Evolutionary conservation across 2,797 vertebrate genomes (phyloP).

Genomic region (Siniperca scherzeri): DNA sequence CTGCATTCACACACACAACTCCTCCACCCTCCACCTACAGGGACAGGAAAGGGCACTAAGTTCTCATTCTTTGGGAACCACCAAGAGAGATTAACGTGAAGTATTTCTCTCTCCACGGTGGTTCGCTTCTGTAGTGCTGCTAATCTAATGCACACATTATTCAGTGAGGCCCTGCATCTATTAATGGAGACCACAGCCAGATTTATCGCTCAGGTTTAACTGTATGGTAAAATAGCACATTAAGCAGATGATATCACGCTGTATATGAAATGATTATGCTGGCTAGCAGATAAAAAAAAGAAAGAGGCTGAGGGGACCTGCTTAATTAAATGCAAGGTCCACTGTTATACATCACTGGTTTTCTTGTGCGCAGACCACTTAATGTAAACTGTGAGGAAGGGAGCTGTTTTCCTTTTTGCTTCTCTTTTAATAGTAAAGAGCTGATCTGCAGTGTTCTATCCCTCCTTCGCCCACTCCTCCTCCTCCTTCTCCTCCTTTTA

Average conservation of each 20-base stretch:
- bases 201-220: conserved; percentile 88
- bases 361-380: conserved; percentile 74
- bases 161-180: conserved; percentile 80
- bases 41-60: conserved; percentile 54
- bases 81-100: conserved; percentile 77
- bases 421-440: conserved; percentile 70
- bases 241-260: conserved; percentile 87
- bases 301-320: conserved; percentile 64
- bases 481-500: conserved; percentile 6
- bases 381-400: conserved; percentile 72
- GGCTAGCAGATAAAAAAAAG: conserved; percentile 75
- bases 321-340: conserved; percentile 86
- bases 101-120: conserved; percentile 77
- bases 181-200: conserved; percentile 81
- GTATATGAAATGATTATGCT: conserved; percentile 86
- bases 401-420: conserved; percentile 52
- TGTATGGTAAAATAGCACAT: conserved; percentile 88
- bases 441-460: conserved; percentile 65
- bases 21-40: conserved; percentile 45
- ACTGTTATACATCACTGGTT: conserved; percentile 81
- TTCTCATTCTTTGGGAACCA: conserved; percentile 64
- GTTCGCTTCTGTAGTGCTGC: conserved; percentile 74
- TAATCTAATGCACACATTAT: conserved; percentile 87
- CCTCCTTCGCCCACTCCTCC: conserved; percentile 7
- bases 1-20: neutral